Evolutionary conservation across 2,113 vertebrate species (phyloP), one percentile per base, ranked within the genome.

Genomic region (Nerophis ophidion): DNA sequence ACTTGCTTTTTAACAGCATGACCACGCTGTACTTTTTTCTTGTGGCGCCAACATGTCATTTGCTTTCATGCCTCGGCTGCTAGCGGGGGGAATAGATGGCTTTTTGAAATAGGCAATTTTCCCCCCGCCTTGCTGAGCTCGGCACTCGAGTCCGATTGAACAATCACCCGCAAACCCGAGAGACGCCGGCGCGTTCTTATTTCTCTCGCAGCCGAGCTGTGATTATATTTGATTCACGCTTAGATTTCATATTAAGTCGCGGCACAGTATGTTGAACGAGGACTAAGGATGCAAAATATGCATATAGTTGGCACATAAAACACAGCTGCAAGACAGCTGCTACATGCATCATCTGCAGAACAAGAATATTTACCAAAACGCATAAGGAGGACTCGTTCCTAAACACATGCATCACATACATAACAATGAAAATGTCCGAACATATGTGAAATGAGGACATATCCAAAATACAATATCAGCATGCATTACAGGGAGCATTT

Each of bases 11-110:
- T 44, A 44, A 52, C 26, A 68, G 14, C 4, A 10, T 59, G 61
- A 52, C 35, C 58, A 33, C 42, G 52, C 63, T 63, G 13, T 57
- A 65, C 61, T 61, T 61, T 50, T 64, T 52, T 54, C 61, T 68
- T 16, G 46, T 49, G 45, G 13, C 46, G 46, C 19, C 0, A 60
- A 35, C 44, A 56, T 40, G 48, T 19, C 47, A 58, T 74, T 74
- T 57, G 26, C 35, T 65, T 61, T 63, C n/a, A 68, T 64, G 50
- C 57, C 44, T 50, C 2, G 14, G 48, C 45, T 57, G 51, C 36
- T 75, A 57, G 13, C 53, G 53, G 44, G 75, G 40, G 9, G 52
- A 71, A 70, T 34, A 65, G 52, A 38, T 48, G 3, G 16, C 34
- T 56, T 26, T 61, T 5, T 8, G 33, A 63, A 71, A 64, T n/a